A percentile compares a stretch with the other conserved stretches of the same genome.
phyloP scores from a whole-genome alignment of 2,888 invertebrate genomes.

The Lasiommata megera region DNA sequence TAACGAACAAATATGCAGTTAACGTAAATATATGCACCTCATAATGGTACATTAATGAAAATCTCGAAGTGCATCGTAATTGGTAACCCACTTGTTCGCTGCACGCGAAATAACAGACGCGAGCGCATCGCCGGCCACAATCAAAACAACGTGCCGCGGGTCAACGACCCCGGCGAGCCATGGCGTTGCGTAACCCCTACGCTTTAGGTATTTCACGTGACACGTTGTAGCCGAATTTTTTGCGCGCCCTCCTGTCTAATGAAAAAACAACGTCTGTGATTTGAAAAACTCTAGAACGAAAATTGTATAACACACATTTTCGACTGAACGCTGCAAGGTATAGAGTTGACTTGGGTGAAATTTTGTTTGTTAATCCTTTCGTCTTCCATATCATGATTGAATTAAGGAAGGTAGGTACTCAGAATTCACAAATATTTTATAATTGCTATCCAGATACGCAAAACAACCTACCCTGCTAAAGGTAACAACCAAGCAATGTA shows the following conservation, averaged over 20 bases:
- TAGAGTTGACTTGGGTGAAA: too few relatives aligned
- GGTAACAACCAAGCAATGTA: too few relatives aligned
- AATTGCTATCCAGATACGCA: too few relatives aligned
- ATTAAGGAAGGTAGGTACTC: too few relatives aligned
- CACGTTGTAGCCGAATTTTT: slow-evolving; percentile 26
- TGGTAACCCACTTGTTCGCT: background rate
- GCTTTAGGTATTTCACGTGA: slow-evolving; percentile 31
- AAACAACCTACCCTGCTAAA: too few relatives aligned
- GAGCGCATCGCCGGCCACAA: slow-evolving; percentile 22
- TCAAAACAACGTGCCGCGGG: slow-evolving; percentile 32
- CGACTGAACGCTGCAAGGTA: too few relatives aligned
- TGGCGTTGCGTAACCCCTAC: slow-evolving; percentile 32
- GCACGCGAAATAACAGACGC: background rate
- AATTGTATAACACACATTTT: background rate
- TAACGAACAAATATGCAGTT: too few relatives aligned
- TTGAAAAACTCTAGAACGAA: background rate
- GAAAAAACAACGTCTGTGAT: slow-evolving; percentile 9
- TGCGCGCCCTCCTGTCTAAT: slow-evolving; percentile 15
- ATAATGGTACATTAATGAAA: background rate
- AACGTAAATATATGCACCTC: too few relatives aligned
- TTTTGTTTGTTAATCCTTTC: too few relatives aligned
- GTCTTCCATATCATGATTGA: too few relatives aligned
- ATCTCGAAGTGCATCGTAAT: background rate
- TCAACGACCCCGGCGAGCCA: slow-evolving; percentile 26
- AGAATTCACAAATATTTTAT: too few relatives aligned